Base-by-base conservation (phyloP, 2,797 vertebrate genomes). In the Myiotriccus ornatus region DNA sequence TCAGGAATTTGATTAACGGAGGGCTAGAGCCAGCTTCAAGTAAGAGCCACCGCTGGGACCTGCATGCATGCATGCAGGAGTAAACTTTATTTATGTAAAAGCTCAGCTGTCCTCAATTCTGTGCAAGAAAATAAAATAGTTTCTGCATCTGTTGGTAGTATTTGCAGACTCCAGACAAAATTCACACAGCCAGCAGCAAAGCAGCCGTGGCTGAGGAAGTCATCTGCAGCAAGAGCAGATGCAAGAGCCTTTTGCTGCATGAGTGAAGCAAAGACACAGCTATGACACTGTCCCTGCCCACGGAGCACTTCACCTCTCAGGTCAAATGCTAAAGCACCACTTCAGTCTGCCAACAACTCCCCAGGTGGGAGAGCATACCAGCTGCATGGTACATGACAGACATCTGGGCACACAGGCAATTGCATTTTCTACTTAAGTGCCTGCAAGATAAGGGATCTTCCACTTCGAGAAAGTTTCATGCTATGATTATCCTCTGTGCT, bases 21-120 rank as follows among this genome's bases (percentile, higher is more conserved):
- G 50, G 17, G 13, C 57, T 75, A 64, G 41, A 90, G 47, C 15
- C 7, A 10, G 57, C 41, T 74, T 57, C 67, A 81, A 78, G 27
- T 24, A 81, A 14, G 2, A 92, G 14, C 27, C 41, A 92, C 41
- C 37, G 68, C 30, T 27, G 24, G 22, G 78, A 41, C 64, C 50
- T 84, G 55, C 34, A 50, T 49, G 52, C 59, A 46, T 34, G 17
- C 39, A 39, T 46, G 52, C 39, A 90, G 77, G 41, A 89, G 50
- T 77, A 80, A 67, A 88, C 74, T 75, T 84, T 19, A 81, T 57
- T 91, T 91, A 95, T 1, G 18, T 87, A 92, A 93, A 93, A 87
- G 62, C 80, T 90, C 68, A 80, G 60, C 68, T 89, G 52, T 55
- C 60, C 73, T 76, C 86, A 87, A 16, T 63, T 30, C 35, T 70